Evolutionary conservation across 2,888 invertebrate genomes (phyloP).

Genomic region (Melolontha melolontha): DNA sequence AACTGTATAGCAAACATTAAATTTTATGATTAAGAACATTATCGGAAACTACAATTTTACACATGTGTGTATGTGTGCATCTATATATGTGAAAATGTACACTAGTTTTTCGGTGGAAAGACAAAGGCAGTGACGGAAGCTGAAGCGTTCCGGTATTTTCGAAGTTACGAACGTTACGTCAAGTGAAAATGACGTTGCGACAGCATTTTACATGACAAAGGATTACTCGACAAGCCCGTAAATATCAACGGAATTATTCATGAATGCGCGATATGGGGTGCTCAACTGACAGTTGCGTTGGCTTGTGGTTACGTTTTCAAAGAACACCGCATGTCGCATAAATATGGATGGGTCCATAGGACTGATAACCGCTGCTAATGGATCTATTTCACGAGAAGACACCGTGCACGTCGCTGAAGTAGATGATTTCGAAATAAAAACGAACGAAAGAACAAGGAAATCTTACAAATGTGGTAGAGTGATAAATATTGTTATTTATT

Average conservation of each 20-base stretch:
- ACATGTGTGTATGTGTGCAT: too few species aligned
- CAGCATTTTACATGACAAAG: constrained; percentile 68
- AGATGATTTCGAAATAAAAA: too few species aligned
- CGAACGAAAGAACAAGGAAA: too few species aligned
- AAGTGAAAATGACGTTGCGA: constrained; percentile 67
- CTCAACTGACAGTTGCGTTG: constrained; percentile 63
- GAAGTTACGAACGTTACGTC: constrained; percentile 59
- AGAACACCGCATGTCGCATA: constrained; percentile 62
- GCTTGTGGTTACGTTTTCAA: constrained; percentile 63
- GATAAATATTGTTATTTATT: too few species aligned
- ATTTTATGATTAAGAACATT: too few species aligned
- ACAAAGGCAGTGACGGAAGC: constrained; percentile 26
- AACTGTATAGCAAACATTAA: too few species aligned
- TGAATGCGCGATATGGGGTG: constrained; percentile 64
- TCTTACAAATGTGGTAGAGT: too few species aligned
- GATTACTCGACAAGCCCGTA: constrained; percentile 66
- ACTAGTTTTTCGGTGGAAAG: neutral
- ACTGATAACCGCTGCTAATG: constrained; percentile 51
- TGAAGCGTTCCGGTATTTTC: constrained; percentile 47
- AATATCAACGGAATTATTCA: constrained; percentile 68
- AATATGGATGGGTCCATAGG: constrained; percentile 54
- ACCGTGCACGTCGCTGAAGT: constrained; percentile 10
- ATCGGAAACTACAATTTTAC: too few species aligned
- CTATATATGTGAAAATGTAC: too few species aligned
- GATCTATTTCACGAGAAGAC: constrained; percentile 49